A percentile compares a stretch with the other conserved stretches of the same genome.
phyloP scores from a whole-genome alignment of 2,113 vertebrate species.

The Eleginops maclovinus region DNA sequence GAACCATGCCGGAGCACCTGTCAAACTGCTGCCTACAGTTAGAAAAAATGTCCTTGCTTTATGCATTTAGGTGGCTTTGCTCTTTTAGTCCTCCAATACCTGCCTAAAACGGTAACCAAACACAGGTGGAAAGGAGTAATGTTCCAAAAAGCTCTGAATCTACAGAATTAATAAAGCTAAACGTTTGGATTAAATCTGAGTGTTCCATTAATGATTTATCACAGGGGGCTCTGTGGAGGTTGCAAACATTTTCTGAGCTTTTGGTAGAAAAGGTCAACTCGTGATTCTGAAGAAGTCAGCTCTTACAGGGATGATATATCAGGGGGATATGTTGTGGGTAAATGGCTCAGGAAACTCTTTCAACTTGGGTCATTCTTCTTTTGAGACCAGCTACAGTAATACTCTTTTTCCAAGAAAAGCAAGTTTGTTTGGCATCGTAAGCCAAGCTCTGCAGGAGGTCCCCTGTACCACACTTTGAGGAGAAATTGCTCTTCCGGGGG shows the following conservation, averaged over 20 bases:
- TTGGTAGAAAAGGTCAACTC: constrained; percentile 19
- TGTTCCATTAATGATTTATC: constrained; percentile 24
- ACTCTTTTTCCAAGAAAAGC: constrained; percentile 2
- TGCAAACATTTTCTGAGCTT: constrained; percentile 18
- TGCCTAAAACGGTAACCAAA: constrained; percentile 5
- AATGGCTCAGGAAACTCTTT: constrained; percentile 21
- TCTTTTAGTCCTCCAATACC: not conserved
- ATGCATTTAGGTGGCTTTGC: not conserved
- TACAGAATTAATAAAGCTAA: constrained; percentile 10
- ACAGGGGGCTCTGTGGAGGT: not conserved
- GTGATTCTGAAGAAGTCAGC: constrained; percentile 20
- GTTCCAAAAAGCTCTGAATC: constrained; percentile 6
- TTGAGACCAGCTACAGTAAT: constrained; percentile 24
- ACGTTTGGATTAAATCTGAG: constrained; percentile 10
- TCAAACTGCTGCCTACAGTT: constrained; percentile 12
- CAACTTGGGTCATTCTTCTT: constrained; percentile 13
- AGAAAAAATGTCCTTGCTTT: no score
- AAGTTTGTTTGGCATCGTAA: constrained; percentile 27
- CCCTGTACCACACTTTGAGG: constrained; percentile 8
- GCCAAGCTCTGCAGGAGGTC: constrained; percentile 17
- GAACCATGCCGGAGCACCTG: constrained; percentile 3
- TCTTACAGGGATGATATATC: constrained; percentile 25
- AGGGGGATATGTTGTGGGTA: constrained; percentile 29
- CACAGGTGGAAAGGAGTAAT: not conserved
- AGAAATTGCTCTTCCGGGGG: constrained; percentile 33